Conservation (phyloP, 1,140 invertebrate species). For the Proales similis region DNA sequence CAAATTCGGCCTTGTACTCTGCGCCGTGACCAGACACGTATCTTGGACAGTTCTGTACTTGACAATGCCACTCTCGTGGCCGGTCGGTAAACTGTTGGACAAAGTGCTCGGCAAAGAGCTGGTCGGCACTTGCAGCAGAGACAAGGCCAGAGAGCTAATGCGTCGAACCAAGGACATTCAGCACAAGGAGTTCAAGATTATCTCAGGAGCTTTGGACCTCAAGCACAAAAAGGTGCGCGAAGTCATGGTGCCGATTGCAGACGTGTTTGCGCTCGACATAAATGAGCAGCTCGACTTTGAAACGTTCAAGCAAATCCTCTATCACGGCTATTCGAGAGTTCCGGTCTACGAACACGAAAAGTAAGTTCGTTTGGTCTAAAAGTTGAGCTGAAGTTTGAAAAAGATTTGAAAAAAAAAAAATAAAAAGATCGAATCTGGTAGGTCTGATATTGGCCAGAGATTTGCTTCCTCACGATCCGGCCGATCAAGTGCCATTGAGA, state of each 20-base stretch:
- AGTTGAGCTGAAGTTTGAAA: background rate
- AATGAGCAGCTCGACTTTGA: slow-evolving; percentile 39
- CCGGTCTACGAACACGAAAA: slow-evolving; percentile 39
- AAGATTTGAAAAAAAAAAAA: no score
- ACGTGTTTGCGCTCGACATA: slow-evolving; percentile 43
- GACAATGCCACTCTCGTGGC: slow-evolving; percentile 88
- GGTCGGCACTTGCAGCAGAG: slow-evolving; percentile 13
- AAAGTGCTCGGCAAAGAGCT: slow-evolving; percentile 67
- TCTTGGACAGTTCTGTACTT: slow-evolving; percentile 89
- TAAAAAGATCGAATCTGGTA: slow-evolving; percentile 16
- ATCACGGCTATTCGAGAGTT: slow-evolving; percentile 39
- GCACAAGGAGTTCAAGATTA: slow-evolving; percentile 43
- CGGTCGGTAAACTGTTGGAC: slow-evolving; percentile 79
- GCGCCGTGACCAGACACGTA: slow-evolving; percentile 83
- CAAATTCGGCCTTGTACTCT: slow-evolving; percentile 66
- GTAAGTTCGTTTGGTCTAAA: background rate
- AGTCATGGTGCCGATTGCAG: slow-evolving; percentile 43
- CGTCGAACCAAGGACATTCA: slow-evolving; percentile 13
- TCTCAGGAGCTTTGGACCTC: slow-evolving; percentile 43
- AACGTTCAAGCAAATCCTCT: slow-evolving; percentile 36
- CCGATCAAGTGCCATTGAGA: slow-evolving; percentile 20
- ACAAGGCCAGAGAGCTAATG: slow-evolving; percentile 32
- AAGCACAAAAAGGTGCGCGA: slow-evolving; percentile 42
- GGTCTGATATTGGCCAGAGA: slow-evolving; percentile 31
- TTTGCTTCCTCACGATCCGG: slow-evolving; percentile 13